phyloP scores from a whole-genome alignment of 2,888 invertebrate genomes.

The Sarcophaga subvicina region DNA sequence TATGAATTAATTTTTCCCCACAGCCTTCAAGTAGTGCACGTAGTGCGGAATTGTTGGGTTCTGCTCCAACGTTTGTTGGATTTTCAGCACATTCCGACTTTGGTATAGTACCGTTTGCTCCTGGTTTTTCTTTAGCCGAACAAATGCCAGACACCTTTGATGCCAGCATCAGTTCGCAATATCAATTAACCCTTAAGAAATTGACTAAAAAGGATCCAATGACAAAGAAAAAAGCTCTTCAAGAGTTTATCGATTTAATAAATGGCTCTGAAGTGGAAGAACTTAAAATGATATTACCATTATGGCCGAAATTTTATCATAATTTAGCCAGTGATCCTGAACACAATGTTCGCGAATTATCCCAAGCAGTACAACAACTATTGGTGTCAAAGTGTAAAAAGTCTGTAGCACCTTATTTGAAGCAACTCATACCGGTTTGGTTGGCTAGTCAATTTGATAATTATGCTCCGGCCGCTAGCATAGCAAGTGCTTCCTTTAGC shows the following conservation, averaged over 20 bases:
- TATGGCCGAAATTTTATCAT: slow-evolving; percentile 92
- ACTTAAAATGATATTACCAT: slow-evolving; percentile 88
- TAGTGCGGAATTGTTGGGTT: slow-evolving; percentile 90
- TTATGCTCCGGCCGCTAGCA: slow-evolving; percentile 91
- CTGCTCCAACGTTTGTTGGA: slow-evolving; percentile 85
- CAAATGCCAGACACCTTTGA: slow-evolving; percentile 85
- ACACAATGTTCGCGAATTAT: slow-evolving; percentile 91
- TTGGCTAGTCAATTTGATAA: slow-evolving; percentile 92
- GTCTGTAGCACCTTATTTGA: slow-evolving; percentile 90
- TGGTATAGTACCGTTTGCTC: slow-evolving; percentile 84
- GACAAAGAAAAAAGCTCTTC: slow-evolving; percentile 92
- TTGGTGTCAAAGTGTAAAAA: slow-evolving; percentile 87
- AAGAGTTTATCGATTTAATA: slow-evolving; percentile 89
- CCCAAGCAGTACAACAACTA: slow-evolving; percentile 88
- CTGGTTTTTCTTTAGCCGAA: slow-evolving; percentile 82
- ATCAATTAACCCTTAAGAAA: slow-evolving; percentile 91
- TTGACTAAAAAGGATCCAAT: slow-evolving; percentile 94
- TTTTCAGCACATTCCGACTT: slow-evolving; percentile 86
- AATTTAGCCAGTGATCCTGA: slow-evolving; percentile 90
- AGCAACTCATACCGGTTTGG: slow-evolving; percentile 91
- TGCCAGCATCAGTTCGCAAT: slow-evolving; percentile 86
- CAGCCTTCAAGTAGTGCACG: slow-evolving; percentile 96
- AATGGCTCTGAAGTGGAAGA: slow-evolving; percentile 85
- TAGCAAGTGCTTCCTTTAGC: slow-evolving; percentile 86
- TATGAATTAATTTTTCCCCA: slow-evolving; percentile 72